Evolutionary conservation across 2,113 vertebrate species (phyloP).

Genomic region (Anseranas semipalmata): DNA sequence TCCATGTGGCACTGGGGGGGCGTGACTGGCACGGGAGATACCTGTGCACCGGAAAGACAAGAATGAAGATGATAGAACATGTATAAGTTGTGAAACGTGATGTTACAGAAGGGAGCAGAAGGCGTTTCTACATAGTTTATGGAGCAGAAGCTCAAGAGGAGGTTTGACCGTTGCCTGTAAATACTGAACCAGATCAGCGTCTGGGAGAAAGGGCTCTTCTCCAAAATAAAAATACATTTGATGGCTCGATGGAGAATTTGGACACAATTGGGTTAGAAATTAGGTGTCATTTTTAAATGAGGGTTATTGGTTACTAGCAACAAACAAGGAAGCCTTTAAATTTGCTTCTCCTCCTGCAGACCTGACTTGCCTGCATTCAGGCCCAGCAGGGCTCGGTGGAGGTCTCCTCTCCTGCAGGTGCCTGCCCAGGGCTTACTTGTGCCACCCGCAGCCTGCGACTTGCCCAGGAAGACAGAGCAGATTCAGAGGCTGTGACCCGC

Average conservation of each 20-base stretch:
- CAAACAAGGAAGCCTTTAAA: background rate
- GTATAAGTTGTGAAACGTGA: background rate
- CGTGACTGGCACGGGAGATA: background rate
- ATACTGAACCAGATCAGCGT: background rate
- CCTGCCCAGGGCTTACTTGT: background rate
- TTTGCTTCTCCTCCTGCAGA: background rate
- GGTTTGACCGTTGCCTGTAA: background rate
- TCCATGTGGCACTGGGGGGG: background rate
- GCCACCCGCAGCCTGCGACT: background rate
- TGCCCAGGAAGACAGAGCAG: background rate
- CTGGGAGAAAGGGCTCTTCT: background rate
- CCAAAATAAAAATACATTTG: background rate
- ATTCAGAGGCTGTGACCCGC: background rate
- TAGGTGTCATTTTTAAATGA: background rate
- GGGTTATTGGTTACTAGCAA: background rate
- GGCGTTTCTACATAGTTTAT: background rate
- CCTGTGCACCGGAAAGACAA: background rate
- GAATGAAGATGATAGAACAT: background rate
- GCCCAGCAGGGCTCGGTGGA: background rate
- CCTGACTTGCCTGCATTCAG: background rate
- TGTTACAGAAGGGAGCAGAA: background rate
- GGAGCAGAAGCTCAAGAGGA: background rate
- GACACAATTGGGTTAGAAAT: background rate
- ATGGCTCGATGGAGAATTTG: background rate
- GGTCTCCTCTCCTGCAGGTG: background rate